Base-by-base conservation (phyloP, 1,140 invertebrate species). In the Drosophila santomea region DNA sequence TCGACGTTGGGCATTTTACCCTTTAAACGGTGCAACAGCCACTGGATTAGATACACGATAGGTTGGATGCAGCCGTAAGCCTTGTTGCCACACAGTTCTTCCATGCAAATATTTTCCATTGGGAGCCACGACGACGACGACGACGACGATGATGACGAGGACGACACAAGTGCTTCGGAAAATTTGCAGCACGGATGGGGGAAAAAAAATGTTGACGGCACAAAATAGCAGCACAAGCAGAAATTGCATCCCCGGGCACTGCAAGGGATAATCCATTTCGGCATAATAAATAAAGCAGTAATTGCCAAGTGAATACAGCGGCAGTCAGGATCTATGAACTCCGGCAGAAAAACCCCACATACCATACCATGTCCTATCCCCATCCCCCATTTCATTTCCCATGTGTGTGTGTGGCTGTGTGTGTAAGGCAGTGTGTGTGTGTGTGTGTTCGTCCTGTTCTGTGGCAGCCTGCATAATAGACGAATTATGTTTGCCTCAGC, bases 201-300 rank as follows among this genome's bases (percentile, higher is more conserved):
- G 38, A 85, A 74, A 81, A 81, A 78, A 86, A 81, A 78, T 78
- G 73, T 38, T 58, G 63, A 74, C 60, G 75, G 68, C 50, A 63
- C 52, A 80, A 81, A 81, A 80, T 78, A 72, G 78, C 66, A 72
- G 68, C 64, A 86, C 68, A 81, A 75, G 81, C 82, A 71, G 64
- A 85, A 85, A 85, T 78, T 74, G 68, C 80, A 90, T 81, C 56
- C 61, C 67, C 62, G 55, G 60, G 68, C 69, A 62, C 77, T 59
- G 66, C 61, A 83, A 74, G 75, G 80, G 82, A 90, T 90, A 86
- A 90, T 90, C 88, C 86, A 86, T 90, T 90, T 90, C 77, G 79
- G 86, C 88, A 90, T 90, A 90, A 90, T 90, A 90, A 90, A 90
- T 90, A 90, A 83, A 90, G 75, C 78, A 76, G 86, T 90, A 90